phyloP scores from a whole-genome alignment of 2,113 vertebrate genomes.

The Corvus hawaiiensis region DNA sequence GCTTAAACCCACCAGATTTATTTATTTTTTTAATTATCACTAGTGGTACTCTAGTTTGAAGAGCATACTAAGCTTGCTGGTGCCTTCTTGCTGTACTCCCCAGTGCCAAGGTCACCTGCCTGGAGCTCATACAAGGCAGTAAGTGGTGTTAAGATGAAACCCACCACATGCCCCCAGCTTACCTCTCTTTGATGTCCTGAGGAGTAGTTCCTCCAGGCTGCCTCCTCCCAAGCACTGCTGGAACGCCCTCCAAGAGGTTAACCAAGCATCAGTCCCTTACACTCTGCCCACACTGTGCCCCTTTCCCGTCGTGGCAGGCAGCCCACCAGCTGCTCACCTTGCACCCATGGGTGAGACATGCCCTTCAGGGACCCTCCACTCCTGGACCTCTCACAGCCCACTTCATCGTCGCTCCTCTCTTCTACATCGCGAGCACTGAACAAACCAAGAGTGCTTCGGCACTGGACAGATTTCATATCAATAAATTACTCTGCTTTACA shows the following conservation, averaged over 20 bases:
- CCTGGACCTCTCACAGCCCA: neutral
- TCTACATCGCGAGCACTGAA: neutral
- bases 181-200: neutral
- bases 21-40: neutral
- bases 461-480: conserved; percentile 20
- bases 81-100: neutral
- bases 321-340: neutral
- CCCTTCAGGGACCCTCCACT: neutral
- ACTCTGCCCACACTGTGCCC: neutral
- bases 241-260: neutral
- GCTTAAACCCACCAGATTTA: neutral
- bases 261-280: neutral
- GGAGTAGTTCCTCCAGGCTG: neutral
- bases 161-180: neutral
- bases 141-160: neutral
- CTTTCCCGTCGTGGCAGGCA: neutral
- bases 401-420: accelerated
- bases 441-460: neutral
- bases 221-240: neutral
- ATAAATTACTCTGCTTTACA: conserved; percentile 75
- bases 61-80: neutral
- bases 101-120: neutral
- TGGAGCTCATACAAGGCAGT: neutral
- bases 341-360: neutral
- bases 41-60: neutral